phyloP scores from a whole-genome alignment of 2,113 vertebrate species.

The Atractosteus spatula region DNA sequence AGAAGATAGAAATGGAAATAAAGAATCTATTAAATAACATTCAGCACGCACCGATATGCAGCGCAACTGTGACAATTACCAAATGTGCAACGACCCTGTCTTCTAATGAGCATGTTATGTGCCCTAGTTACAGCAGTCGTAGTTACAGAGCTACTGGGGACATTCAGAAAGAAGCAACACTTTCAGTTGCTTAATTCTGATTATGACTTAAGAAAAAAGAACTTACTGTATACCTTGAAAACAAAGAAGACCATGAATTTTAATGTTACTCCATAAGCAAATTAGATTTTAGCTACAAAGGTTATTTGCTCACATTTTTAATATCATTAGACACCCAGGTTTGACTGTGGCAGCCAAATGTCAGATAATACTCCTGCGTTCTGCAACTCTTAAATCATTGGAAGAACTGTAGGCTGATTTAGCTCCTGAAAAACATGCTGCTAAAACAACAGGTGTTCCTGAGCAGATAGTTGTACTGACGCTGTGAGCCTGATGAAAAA shows the following conservation, averaged over 20 bases:
- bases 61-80: slow-evolving; percentile 10
- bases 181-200: too few relatives aligned
- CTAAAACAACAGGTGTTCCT: slow-evolving; percentile 55
- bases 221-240: too few relatives aligned
- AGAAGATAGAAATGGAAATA: slow-evolving; percentile 2
- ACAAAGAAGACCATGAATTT: too few relatives aligned
- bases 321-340: background rate
- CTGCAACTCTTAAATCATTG: slow-evolving; percentile 1
- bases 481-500: slow-evolving; percentile 35
- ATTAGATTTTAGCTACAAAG: too few relatives aligned
- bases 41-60: slow-evolving; percentile 1
- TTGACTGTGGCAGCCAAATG: background rate
- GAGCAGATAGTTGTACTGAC: slow-evolving; percentile 43
- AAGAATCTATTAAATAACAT: slow-evolving; percentile 17
- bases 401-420: background rate
- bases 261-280: too few relatives aligned
- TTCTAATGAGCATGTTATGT: slow-evolving; percentile 17
- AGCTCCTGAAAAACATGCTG: background rate
- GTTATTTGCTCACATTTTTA: too few relatives aligned
- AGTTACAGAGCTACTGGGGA: slow-evolving; percentile 16
- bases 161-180: slow-evolving; percentile 15
- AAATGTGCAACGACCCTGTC: slow-evolving; percentile 11
- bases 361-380: background rate
- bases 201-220: too few relatives aligned
- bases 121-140: slow-evolving; percentile 28